Conservation (phyloP, 2,113 vertebrate genomes). For the Lichenostomus cassidix region DNA sequence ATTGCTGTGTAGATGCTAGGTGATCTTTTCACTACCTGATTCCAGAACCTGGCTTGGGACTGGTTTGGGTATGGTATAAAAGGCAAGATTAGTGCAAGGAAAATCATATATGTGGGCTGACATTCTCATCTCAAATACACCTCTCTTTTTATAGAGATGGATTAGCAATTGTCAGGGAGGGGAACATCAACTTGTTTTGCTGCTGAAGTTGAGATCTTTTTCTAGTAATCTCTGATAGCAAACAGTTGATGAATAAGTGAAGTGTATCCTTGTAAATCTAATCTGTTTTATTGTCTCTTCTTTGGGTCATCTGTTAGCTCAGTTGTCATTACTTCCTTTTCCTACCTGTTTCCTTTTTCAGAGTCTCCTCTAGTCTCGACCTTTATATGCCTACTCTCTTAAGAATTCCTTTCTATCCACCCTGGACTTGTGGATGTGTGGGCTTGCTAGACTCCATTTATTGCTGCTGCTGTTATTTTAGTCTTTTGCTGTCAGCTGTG, state of each 20-base stretch:
- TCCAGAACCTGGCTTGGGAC: neutral
- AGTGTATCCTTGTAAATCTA: neutral
- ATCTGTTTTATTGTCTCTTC: neutral
- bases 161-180: neutral
- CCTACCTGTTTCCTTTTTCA: neutral
- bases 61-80: neutral
- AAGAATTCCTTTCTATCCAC: neutral
- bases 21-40: neutral
- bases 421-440: neutral
- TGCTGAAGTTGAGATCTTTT: neutral
- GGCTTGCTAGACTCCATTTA: neutral
- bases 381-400: neutral
- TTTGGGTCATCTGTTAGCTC: neutral
- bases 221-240: neutral
- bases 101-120: neutral
- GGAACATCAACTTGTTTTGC: neutral
- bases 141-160: neutral
- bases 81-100: neutral
- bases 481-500: neutral
- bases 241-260: neutral
- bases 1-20: neutral
- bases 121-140: neutral
- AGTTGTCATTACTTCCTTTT: neutral
- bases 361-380: neutral
- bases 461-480: neutral